A percentile compares a stretch with the other conserved stretches of the same genome.
Conservation (phyloP, 1,140 invertebrate genomes). For the Dendroctonus valens region DNA sequence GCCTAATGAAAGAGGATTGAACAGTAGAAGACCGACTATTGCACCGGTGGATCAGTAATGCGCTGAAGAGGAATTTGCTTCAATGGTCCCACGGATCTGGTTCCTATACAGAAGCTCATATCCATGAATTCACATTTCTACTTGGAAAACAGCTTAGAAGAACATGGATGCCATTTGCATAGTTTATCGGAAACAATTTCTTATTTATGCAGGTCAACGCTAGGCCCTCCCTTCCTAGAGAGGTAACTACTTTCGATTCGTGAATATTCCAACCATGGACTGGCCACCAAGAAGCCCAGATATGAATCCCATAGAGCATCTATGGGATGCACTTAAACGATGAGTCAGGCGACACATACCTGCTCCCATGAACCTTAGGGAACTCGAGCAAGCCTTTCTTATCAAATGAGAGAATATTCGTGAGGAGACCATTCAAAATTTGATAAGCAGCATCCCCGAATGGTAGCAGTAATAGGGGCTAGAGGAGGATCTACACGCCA, state of each 20-base stretch:
- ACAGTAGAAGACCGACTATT: too few relatives aligned
- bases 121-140: slow-evolving; percentile 26
- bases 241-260: slow-evolving; percentile 17
- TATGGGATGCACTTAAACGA: slow-evolving; percentile 21
- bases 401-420: background rate
- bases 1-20: too few relatives aligned
- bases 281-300: slow-evolving; percentile 29
- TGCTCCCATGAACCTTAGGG: background rate
- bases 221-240: slow-evolving; percentile 25
- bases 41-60: too few relatives aligned
- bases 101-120: slow-evolving; percentile 20
- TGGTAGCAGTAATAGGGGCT: too few relatives aligned
- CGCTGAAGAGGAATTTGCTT: too few relatives aligned
- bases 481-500: too few relatives aligned
- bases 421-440: too few relatives aligned
- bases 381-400: background rate
- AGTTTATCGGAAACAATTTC: slow-evolving; percentile 20
- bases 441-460: too few relatives aligned
- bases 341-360: background rate
- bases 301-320: slow-evolving; percentile 25
- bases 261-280: slow-evolving; percentile 16
- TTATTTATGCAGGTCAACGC: slow-evolving; percentile 32
- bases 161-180: slow-evolving; percentile 25
- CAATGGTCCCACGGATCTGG: slow-evolving; percentile 34
- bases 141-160: slow-evolving; percentile 22